Base-by-base conservation (phyloP, 2,797 vertebrate genomes). In the Arctocebus calabarensis region DNA sequence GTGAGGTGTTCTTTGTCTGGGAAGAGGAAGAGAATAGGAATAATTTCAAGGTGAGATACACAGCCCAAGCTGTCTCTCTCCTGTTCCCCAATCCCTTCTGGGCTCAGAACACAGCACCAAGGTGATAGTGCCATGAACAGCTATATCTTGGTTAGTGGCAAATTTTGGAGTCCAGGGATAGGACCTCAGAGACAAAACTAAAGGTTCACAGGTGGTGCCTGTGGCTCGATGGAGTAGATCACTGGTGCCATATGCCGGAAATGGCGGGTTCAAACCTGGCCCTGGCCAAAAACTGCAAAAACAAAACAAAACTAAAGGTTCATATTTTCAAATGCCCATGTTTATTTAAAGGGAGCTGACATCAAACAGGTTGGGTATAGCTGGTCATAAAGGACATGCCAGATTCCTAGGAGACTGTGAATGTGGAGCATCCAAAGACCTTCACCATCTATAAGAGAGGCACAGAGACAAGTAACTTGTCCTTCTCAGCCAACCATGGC, bases 101-200 rank as follows among this genome's bases (percentile, higher is more conserved):
- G 17, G 66, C 70, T 81, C 43, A 70, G 81, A 86, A 88, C 17
- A 70, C 40, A 55, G 32, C 16, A 32, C 45, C 48, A 77, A 62
- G 12, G 23, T 57, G 8, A 81, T 45, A 89, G n/a, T 0, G 0
- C 13, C 4, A 66, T 13, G 37, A 52, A 37, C 20, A 52, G 7
- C 59, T 90, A 13, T 34, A 86, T 88, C 20, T 40, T 61, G 8
- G 5, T 61, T 82, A 82, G n/a, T 34, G 40, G n/a, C 88, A 34
- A 93, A 96, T 66, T 83, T 73, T 66, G 48, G 10, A 83, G 12
- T 70, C 75, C 71, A 93, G 19, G 55, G 88, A 27, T 64, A 85
- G 37, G 43, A 52, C 11, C 23, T 91, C 40, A 95, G 40, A 89
- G 13, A 57, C 81, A 83, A 89, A 16, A 83, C 43, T n/a, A 7